phyloP scores from a whole-genome alignment of 2,797 vertebrate species.

The Triplophysa bombifrons region DNA sequence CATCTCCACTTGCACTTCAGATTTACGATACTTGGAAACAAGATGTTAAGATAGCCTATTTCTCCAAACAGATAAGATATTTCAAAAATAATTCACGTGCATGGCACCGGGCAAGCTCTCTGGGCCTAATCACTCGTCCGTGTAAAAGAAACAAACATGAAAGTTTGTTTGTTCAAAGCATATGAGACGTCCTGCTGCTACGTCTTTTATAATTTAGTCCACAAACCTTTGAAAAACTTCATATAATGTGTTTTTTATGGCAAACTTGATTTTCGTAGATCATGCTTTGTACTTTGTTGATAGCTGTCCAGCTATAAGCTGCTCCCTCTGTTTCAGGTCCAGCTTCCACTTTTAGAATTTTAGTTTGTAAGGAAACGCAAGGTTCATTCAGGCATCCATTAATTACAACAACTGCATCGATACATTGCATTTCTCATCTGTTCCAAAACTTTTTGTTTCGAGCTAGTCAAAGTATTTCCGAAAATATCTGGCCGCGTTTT shows the following conservation, averaged over 20 bases:
- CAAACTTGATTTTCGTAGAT: not conserved
- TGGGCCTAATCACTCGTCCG: constrained; percentile 18
- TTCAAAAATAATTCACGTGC: constrained; percentile 48
- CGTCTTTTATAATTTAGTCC: constrained; percentile 34
- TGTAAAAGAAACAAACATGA: constrained; percentile 50
- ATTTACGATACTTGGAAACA: constrained; percentile 50
- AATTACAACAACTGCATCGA: constrained; percentile 20
- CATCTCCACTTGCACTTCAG: constrained; percentile 44
- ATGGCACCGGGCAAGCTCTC: not conserved
- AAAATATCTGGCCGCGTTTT: constrained; percentile 35
- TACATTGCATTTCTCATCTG: constrained; percentile 17
- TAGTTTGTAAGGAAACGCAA: not conserved
- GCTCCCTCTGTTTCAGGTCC: constrained; percentile 29
- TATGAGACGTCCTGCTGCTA: constrained; percentile 50
- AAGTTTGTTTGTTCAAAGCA: constrained; percentile 55
- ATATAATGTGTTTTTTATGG: not conserved
- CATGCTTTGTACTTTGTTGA: constrained; percentile 1
- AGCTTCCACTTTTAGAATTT: not conserved
- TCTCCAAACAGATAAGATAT: constrained; percentile 42
- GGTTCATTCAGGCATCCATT: not conserved
- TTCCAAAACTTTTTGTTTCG: not conserved
- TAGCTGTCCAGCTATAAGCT: not conserved
- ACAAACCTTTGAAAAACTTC: constrained; percentile 27
- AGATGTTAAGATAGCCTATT: constrained; percentile 28
- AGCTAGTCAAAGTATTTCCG: constrained; percentile 8